Evolutionary conservation across 2,888 invertebrate genomes (phyloP).

Genomic region (Heliconius ismenius): DNA sequence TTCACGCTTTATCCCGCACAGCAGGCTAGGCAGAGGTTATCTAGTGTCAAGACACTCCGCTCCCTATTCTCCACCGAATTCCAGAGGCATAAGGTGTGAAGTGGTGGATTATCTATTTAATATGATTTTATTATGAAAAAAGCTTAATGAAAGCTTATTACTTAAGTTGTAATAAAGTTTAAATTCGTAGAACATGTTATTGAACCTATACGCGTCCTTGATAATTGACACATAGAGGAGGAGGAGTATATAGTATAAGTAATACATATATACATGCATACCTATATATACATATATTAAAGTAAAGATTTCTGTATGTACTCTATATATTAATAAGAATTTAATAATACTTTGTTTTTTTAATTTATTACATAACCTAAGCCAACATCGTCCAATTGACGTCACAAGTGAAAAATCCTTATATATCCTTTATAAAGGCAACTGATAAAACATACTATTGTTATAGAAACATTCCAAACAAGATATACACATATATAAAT

Average conservation of each 20-base stretch:
- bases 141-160: neutral
- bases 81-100: too few species aligned
- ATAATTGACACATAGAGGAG: neutral
- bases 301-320: neutral
- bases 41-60: too few species aligned
- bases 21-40: too few species aligned
- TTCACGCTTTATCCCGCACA: too few species aligned
- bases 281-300: neutral
- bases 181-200: neutral
- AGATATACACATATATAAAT: neutral
- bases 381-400: constrained; percentile 57
- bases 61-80: too few species aligned
- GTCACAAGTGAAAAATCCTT: constrained; percentile 50
- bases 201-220: neutral
- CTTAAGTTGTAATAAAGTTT: too few species aligned
- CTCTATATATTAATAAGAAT: neutral
- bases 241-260: neutral
- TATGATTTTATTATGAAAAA: neutral
- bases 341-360: constrained; percentile 22
- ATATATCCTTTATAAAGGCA: constrained; percentile 19
- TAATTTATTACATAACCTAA: constrained; percentile 74
- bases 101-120: neutral
- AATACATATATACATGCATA: neutral
- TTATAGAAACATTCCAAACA: neutral
- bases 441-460: neutral